A percentile compares a stretch with the other conserved stretches of the same genome.
These are phyloP conservation scores for Sarcophaga peregrina DNA, from an alignment of 1,140 invertebrate species.

Conservation along the genomic window DNA sequence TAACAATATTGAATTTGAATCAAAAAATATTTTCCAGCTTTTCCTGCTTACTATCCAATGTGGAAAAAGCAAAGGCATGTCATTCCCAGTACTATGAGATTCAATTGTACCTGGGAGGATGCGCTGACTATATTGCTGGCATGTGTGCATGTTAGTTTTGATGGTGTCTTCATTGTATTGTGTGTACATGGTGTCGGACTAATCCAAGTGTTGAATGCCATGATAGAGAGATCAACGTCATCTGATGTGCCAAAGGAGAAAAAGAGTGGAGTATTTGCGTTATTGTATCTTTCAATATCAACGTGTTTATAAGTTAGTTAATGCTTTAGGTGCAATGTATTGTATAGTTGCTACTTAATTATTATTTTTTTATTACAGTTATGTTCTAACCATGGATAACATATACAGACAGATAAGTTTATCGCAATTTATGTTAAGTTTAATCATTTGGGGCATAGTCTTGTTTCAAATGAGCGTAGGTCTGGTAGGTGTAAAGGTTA, in stretches of 20 bases:
- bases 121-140: constrained; percentile 54
- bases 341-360: not conserved
- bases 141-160: constrained; percentile 60
- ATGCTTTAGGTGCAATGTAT: not conserved
- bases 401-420: constrained; percentile 55
- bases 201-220: constrained; percentile 52
- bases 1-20: no score
- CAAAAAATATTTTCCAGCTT: constrained; percentile 50
- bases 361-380: constrained; percentile 26
- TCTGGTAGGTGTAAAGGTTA: constrained; percentile 47
- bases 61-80: constrained; percentile 56
- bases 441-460: constrained; percentile 54
- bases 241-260: constrained; percentile 50
- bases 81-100: constrained; percentile 58
- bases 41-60: constrained; percentile 54
- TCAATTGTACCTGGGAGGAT: constrained; percentile 52
- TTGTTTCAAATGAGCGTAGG: constrained; percentile 60
- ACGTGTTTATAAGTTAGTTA: constrained; percentile 49
- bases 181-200: constrained; percentile 57
- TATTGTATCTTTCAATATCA: constrained; percentile 61
- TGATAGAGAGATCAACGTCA: constrained; percentile 55
- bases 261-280: constrained; percentile 55
- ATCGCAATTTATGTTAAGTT: constrained; percentile 58
- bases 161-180: constrained; percentile 59
- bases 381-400: constrained; percentile 51